Base-by-base conservation (phyloP, 2,797 vertebrate species). In the Aplochiton taeniatus region DNA sequence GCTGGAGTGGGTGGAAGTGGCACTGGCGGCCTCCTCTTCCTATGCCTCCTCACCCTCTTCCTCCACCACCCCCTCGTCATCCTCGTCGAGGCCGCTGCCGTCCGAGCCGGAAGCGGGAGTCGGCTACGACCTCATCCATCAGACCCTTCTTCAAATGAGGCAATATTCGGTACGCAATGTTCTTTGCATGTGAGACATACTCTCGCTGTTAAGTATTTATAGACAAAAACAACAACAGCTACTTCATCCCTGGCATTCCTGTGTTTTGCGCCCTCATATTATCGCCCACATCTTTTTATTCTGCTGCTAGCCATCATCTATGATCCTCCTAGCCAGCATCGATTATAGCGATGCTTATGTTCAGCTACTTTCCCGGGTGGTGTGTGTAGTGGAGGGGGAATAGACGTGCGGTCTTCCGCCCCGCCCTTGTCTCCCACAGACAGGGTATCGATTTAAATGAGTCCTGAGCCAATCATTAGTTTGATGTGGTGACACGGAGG, bases 1-100 rank as follows among this genome's bases (percentile, higher is more conserved):
- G 65, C 80, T 94, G 73, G 92, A 94, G 86, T 94, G 93, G 93
- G 92, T 94, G 83, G 92, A 94, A 77, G 91, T 94, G 61, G 91
- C 93, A 0, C 69, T 94, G 72, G 91, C 92, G 11, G 91, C 93
- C 16, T 92, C 93, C 4, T 83, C 85, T 59, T 66, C 79, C 4
- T 71, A 72, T 10, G 9, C 9, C 9, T 58, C 56, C 42, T 45
- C 42, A 52, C 84, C 86, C 46, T 72, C 73, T 72, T 64, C 77
- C 61, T 68, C 81, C 16, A 19, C 63, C n/a, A 60, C 68, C 70
- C 82, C 83, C 65, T 88, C 87, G 64, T 81, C 87, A 42, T 70
- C 83, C 55, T 77, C 81, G 54, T 74, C 79, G 45, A 75, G 69
- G 66, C 72, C 78, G 64, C 88, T 88, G 65, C 82, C 85, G 52